phyloP scores from a whole-genome alignment of 1,140 invertebrate species.

The Pararge aegeria region DNA sequence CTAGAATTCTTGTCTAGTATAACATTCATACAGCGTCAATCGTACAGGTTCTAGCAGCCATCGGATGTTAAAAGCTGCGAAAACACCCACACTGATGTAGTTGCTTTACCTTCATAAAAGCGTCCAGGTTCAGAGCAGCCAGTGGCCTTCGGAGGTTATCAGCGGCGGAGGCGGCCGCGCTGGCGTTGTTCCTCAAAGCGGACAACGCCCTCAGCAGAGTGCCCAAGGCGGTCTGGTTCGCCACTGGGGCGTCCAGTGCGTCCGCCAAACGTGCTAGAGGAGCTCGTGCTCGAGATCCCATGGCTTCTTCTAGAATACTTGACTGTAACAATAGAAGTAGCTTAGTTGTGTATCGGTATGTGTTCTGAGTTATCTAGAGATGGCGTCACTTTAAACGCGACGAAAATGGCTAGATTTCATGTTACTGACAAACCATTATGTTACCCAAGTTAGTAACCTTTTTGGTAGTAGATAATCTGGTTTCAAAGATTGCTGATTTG shows the following conservation, averaged over 20 bases:
- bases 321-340: constrained; percentile 49
- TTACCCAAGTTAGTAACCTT: no score
- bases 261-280: constrained; percentile 86
- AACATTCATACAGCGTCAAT: no score
- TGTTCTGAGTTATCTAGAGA: not conserved
- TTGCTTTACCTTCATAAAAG: constrained; percentile 82
- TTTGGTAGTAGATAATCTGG: no score
- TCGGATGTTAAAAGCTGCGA: no score
- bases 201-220: constrained; percentile 84
- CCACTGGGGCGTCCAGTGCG: constrained; percentile 86
- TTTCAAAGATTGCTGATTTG: no score
- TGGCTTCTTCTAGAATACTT: constrained; percentile 81
- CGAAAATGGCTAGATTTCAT: no score
- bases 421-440: no score
- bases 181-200: constrained; percentile 85
- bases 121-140: constrained; percentile 83
- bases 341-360: no score
- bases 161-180: constrained; percentile 84
- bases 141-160: constrained; percentile 87
- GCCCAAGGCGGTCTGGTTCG: constrained; percentile 86
- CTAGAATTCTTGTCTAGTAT: constrained; percentile 81
- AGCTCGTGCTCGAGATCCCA: constrained; percentile 84
- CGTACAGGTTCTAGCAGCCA: no score
- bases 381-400: no score
- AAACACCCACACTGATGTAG: no score